These are phyloP conservation scores for Drosophila grimshawi DNA, from an alignment of 1,140 invertebrate genomes.

Conservation along the genomic window DNA sequence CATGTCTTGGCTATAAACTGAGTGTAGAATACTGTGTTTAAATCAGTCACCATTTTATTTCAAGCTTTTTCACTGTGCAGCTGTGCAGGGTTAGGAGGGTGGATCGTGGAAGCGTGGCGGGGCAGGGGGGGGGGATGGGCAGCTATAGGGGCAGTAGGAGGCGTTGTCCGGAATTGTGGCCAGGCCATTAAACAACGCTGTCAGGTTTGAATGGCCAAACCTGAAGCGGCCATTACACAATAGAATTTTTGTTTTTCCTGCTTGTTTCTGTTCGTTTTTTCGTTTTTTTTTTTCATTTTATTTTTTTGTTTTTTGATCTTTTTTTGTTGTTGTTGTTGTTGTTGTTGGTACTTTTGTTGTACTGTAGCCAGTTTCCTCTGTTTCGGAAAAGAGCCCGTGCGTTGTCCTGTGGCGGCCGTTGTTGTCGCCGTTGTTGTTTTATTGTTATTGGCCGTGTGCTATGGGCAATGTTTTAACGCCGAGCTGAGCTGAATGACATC, in stretches of 20 bases:
- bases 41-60: too few species aligned
- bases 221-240: constrained; percentile 74
- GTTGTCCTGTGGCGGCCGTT: constrained; percentile 15
- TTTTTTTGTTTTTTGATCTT: constrained; percentile 18
- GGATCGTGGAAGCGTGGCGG: background rate
- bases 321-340: constrained; percentile 16
- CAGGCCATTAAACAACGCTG: constrained; percentile 78
- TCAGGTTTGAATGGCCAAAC: constrained; percentile 72
- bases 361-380: constrained; percentile 24
- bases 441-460: constrained; percentile 75
- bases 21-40: too few species aligned
- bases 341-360: constrained; percentile 32
- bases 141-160: constrained; percentile 5
- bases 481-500: constrained; percentile 71
- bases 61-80: background rate
- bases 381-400: constrained; percentile 38
- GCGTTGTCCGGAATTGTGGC: constrained; percentile 55
- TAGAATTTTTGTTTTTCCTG: constrained; percentile 51
- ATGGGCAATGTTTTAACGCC: constrained; percentile 68
- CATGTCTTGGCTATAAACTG: too few species aligned
- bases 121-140: background rate
- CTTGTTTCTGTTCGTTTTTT: constrained; percentile 25
- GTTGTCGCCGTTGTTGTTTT: constrained; percentile 52
- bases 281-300: constrained; percentile 21
- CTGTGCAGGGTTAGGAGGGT: background rate